Evolutionary conservation across 2,888 invertebrate genomes (phyloP), one percentile per base, ranked within the genome.

Genomic region (Andrena hattorfiana): DNA sequence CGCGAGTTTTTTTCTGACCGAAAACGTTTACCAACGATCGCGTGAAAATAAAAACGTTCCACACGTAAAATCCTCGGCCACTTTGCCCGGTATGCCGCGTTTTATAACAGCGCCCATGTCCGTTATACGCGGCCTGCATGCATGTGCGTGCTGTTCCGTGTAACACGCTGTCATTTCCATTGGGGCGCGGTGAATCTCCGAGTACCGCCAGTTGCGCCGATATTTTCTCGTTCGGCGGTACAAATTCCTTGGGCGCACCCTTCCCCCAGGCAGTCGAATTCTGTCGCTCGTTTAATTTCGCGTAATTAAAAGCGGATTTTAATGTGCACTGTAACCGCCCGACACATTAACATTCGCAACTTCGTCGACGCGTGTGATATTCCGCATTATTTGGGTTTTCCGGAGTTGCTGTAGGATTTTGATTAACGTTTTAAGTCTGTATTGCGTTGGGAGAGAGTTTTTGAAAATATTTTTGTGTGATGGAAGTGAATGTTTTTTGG

Each of bases 1-100:
- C 13, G 42, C 42, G 42, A 4, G 13, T 42, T 42, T 42, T 30
- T 54, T 20, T 20, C 0, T 1, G n/a, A 59, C 20, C 8, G 20
- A 59, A 30, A 67, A 59, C 59, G 48, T 75, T 75, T 68, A 62
- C 32, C 68, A 48, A 0, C 60, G 32, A 49, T 48, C 32, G 32
- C 10, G 16, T 16, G 74, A 59, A 75, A 68, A 68, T 75, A 75
- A 75, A 75, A 75, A 32, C 23, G 26, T 1, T n/a, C 63, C 28
- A 59, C 56, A 48, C 42, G 23, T 35, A 60, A 74, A 48, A 32
- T 13, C 60, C 23, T 49, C 32, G 10, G 48, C 60, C 60, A 68
- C 74, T 75, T 68, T 49, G n/a, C 30, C 35, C 32, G 74, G 26
- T 48, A 10, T 32, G 30, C 60, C 26, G 26, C 74, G 56, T 73